Conservation (phyloP, 2,797 vertebrate genomes). For the Rhinatrema bivittatum region DNA sequence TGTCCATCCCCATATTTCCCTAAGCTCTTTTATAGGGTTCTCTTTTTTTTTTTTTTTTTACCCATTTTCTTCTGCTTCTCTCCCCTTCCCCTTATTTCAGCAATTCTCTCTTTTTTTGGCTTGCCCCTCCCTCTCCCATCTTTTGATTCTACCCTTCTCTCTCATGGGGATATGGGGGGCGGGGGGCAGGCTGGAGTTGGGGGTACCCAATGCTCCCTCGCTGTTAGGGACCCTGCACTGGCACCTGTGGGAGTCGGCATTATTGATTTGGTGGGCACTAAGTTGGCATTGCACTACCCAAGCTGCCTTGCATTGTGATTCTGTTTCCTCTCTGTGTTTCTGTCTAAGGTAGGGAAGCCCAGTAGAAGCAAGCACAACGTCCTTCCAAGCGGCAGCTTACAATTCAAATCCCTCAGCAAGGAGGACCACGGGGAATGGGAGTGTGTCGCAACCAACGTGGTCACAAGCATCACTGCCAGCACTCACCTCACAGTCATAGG, state of each 20-base stretch:
- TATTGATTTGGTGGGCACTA: too few species aligned
- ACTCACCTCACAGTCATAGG: conserved; percentile 95
- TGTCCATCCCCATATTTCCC: neutral
- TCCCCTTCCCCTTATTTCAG: neutral
- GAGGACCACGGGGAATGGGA: conserved; percentile 99
- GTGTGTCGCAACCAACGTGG: conserved; percentile 94
- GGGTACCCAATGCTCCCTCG: conserved; percentile 1
- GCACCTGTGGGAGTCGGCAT: conserved; percentile 27
- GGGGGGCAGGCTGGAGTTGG: neutral
- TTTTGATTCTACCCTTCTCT: neutral
- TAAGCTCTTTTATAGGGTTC: neutral
- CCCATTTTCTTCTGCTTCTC: neutral
- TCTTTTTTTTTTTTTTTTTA: neutral
- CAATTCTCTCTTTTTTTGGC: neutral
- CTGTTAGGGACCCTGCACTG: conserved; percentile 22
- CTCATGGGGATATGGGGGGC: too few species aligned
- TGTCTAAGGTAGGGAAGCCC: conserved; percentile 92
- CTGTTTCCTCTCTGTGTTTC: conserved; percentile 35
- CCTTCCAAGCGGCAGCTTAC: conserved; percentile 90
- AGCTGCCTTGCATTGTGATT: neutral
- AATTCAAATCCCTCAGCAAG: conserved; percentile 94
- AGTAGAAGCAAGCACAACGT: conserved; percentile 97
- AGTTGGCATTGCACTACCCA: conserved; percentile 6
- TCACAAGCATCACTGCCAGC: conserved; percentile 98
- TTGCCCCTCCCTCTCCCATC: neutral